phyloP scores from a whole-genome alignment of 1,140 invertebrate species.

The Trichonephila inaurata region DNA sequence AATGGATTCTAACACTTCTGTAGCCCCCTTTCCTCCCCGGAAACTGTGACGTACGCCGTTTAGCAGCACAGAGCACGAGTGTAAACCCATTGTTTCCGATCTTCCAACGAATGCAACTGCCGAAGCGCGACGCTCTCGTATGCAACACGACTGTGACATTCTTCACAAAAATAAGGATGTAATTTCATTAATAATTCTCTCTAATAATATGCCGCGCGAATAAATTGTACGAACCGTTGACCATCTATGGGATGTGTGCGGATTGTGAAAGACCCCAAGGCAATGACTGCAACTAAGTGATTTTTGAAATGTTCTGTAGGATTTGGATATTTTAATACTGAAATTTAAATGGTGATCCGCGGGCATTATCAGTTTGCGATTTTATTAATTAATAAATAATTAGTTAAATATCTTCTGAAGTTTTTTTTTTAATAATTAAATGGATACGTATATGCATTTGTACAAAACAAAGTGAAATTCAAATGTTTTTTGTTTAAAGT shows the following conservation, averaged over 20 bases:
- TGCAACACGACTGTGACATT: neutral
- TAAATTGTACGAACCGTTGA: conserved; percentile 1
- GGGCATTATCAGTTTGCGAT: too few relatives aligned
- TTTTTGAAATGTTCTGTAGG: neutral
- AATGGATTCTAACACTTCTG: conserved; percentile 62
- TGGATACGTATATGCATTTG: too few relatives aligned
- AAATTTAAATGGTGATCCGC: neutral
- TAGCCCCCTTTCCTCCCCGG: conserved; percentile 5
- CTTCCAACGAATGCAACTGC: neutral
- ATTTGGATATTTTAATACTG: neutral
- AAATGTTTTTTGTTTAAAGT: too few relatives aligned
- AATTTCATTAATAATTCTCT: conserved; percentile 58
- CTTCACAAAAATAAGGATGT: conserved; percentile 46
- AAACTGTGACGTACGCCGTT: conserved; percentile 49
- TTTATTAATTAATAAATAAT: too few relatives aligned
- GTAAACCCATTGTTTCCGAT: conserved; percentile 60
- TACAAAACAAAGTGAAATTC: too few relatives aligned
- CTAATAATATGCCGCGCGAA: conserved; percentile 33
- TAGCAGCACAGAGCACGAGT: conserved; percentile 33
- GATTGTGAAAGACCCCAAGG: neutral
- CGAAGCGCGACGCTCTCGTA: conserved; percentile 44
- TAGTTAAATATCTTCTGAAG: too few relatives aligned
- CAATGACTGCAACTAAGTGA: neutral
- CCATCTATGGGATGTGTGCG: neutral
- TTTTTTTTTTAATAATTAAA: too few relatives aligned